A percentile compares a stretch with the other conserved stretches of the same genome.
phyloP scores from a whole-genome alignment of 2,888 invertebrate genomes.

The Andrena flavipes region DNA sequence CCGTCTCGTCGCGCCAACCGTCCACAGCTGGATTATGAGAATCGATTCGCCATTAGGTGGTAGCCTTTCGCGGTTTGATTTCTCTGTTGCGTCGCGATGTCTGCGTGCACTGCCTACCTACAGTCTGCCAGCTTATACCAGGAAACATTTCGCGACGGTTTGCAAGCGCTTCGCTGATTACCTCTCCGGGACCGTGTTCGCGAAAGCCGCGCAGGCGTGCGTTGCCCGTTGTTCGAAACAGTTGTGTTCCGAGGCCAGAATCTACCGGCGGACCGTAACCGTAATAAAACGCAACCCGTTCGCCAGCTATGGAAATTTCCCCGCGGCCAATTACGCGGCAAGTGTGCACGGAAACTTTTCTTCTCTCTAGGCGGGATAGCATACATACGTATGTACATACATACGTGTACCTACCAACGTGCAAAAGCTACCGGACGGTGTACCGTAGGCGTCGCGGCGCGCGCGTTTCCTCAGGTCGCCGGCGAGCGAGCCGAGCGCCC shows the following conservation, averaged over 20 bases:
- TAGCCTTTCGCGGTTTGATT: conserved; percentile 50
- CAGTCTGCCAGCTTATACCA: conserved; percentile 35
- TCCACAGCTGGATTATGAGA: conserved; percentile 43
- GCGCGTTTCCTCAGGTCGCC: no score
- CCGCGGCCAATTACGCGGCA: conserved; percentile 57
- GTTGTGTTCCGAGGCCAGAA: conserved; percentile 67
- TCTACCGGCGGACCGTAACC: conserved; percentile 60
- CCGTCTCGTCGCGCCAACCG: not conserved
- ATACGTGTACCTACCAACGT: conserved; percentile 19
- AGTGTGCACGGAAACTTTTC: conserved; percentile 50
- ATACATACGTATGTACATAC: no score
- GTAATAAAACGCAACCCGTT: conserved; percentile 71
- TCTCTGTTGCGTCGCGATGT: conserved; percentile 9
- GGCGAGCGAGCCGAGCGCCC: no score
- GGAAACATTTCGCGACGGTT: conserved; percentile 60
- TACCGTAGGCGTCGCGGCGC: not conserved
- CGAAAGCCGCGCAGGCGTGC: conserved; percentile 44
- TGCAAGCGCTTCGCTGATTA: conserved; percentile 59
- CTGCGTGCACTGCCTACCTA: not conserved
- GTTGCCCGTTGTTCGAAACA: conserved; percentile 49
- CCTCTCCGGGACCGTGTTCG: conserved; percentile 38
- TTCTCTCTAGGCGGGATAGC: conserved; percentile 27
- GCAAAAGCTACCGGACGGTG: conserved; percentile 38
- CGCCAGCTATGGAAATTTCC: conserved; percentile 64
- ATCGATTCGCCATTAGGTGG: conserved; percentile 62